Base-by-base conservation (phyloP, 2,113 vertebrate genomes). In the Erinaceus europaeus region DNA sequence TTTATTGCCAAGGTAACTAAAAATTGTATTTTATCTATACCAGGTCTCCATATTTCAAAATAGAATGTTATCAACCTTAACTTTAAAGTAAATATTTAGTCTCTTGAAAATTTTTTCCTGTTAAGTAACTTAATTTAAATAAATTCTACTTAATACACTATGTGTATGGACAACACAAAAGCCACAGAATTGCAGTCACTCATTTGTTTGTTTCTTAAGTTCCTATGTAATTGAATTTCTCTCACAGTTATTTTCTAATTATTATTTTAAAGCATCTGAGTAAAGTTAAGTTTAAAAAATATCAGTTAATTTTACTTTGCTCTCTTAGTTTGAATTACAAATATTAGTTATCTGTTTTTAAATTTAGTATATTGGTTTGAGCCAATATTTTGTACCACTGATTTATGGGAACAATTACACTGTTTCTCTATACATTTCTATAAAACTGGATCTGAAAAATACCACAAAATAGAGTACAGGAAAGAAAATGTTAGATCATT, bases 401-500 rank as follows among this genome's bases (percentile, higher is more conserved):
- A 40, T 69, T 7, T 69, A 29, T 11, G 61, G 6, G 25, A 71
- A 27, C 0, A 55, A 42, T 13, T 55, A 34, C 11, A 75, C 3
- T 27, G 8, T 44, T 83, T 0, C 4, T 48, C 9, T 38, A n/a
- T 10, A 67, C 23, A 36, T 64, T 88, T 4, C 46, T 72, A n/a
- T n/a, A 62, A 85, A 92, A 7, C 3, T 62, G 4, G 29, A 10
- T 44, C 36, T 53, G 23, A 48, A 67, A 89, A 82, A 23, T 18
- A 57, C 2, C 29, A 10, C 1, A 62, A 13, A 42, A 44, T 0
- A n/a, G n/a, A n/a, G 5, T 0, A 53, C 6, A 65, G 14, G 23
- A 48, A 92, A 85, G 25, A 59, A 82, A 84, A 64, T 80, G 65
- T 44, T 52, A 62, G 6, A 83, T 53, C 0, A 76, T 34, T 21